Base-by-base conservation (phyloP, 2,888 invertebrate species). In the Luperina nickerlii region DNA sequence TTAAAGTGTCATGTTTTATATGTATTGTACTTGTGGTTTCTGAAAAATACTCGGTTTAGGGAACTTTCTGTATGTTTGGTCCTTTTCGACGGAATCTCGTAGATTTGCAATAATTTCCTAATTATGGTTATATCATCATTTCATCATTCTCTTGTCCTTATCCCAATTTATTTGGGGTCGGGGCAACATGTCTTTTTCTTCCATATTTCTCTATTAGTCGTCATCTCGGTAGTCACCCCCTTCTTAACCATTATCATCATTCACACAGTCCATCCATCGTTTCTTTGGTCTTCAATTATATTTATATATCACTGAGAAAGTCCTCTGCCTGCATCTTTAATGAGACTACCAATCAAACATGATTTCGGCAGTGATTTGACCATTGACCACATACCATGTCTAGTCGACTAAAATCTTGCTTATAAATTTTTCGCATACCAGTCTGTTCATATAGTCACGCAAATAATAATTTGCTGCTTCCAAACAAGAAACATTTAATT, bases 381-480 rank as follows among this genome's bases (percentile, higher is more conserved):
- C 20, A 57, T n/a, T 24, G 67, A 54, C 24, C 24, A 70, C 3
- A 60, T 3, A 51, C 13, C 27, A 11, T 18, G 15, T 54, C 66
- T 67, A 45, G 18, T n/a, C 48, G 45, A 24, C 13, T 2, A 11
- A 45, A 4, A 42, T 51, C 57, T 38, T 54, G 24, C 24, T 57
- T n/a, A 57, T 57, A n/a, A 27, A 51, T 38, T 69, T 72, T 54
- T 15, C 2, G 42, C 24, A 27, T 7, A 74, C 45, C 27, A 63
- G 57, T 32, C 24, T 8, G 51, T 42, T 63, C 42, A 1, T 54
- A 68, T 83, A 24, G 62, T 54, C 54, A 74, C n/a, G 48, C 32
- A 73, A 83, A 70, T 82, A 79, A 83, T 75, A 79, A 79, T 86
- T 74, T 74, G 7, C 67, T 65, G n/a, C n/a, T 76, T 76, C 65